A percentile compares a stretch with the other conserved stretches of the same genome.
Evolutionary conservation across 2,888 invertebrate species (phyloP).

Genomic region (Brachypalpus laphriformis): DNA sequence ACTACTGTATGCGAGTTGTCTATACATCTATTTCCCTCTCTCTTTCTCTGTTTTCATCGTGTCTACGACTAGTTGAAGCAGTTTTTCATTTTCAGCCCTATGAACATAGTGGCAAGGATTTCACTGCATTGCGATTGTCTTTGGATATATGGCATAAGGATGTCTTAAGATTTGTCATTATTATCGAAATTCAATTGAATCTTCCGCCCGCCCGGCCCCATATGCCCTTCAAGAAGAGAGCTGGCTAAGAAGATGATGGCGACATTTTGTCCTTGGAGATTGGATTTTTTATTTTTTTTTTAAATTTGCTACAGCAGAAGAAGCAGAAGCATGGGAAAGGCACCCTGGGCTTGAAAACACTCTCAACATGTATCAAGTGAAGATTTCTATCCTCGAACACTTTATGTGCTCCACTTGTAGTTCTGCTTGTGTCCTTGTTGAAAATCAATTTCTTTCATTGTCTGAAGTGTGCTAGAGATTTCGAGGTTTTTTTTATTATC

Average conservation of each 20-base stretch:
- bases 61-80: conserved; percentile 16
- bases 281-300: conserved; percentile 39
- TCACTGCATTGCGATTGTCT: conserved; percentile 72
- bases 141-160: conserved; percentile 72
- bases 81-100: conserved; percentile 69
- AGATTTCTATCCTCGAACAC: conserved; percentile 71
- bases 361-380: conserved; percentile 73
- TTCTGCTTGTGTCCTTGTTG: conserved; percentile 72
- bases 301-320: conserved; percentile 46
- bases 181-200: conserved; percentile 75
- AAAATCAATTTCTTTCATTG: conserved; percentile 74
- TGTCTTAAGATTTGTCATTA: conserved; percentile 74
- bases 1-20: conserved; percentile 17
- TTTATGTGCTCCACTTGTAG: conserved; percentile 73
- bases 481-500: conserved; percentile 21
- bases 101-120: conserved; percentile 42
- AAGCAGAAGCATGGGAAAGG: conserved; percentile 33
- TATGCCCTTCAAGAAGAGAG: not conserved
- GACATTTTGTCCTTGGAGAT: conserved; percentile 70
- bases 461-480: conserved; percentile 71
- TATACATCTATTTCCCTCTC: no score
- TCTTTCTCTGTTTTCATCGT: not conserved
- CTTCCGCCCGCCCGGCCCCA: not conserved
- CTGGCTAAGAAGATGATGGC: conserved; percentile 71
- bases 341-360: conserved; percentile 65